phyloP scores from a whole-genome alignment of 2,113 vertebrate genomes.

The Arvicanthis niloticus region DNA sequence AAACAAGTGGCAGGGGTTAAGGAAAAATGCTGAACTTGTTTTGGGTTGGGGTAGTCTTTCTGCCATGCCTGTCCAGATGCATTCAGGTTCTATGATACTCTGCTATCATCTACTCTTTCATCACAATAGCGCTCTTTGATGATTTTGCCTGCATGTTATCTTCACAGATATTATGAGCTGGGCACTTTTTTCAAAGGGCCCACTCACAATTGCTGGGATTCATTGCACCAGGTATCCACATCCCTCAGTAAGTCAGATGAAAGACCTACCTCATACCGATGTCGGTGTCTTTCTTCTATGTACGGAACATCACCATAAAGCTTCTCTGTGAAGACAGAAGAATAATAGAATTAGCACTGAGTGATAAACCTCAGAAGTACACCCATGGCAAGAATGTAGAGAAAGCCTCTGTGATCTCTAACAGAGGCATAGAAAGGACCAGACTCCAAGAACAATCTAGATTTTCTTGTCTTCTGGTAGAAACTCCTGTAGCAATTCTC shows the following conservation, averaged over 20 bases:
- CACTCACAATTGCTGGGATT: neutral
- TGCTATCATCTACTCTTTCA: neutral
- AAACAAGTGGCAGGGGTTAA: neutral
- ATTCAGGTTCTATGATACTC: neutral
- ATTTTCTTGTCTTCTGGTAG: conserved; percentile 30
- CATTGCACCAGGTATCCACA: neutral
- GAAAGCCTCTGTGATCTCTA: neutral
- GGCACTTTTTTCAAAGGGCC: neutral
- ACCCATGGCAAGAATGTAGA: neutral
- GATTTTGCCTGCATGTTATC: neutral
- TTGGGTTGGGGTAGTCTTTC: neutral
- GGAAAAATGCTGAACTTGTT: neutral
- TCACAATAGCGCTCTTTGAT: neutral
- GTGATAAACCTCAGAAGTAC: neutral
- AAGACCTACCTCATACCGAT: conserved; percentile 88
- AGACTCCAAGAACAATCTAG: neutral
- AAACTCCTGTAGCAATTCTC: neutral
- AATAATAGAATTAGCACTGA: conserved; percentile 47
- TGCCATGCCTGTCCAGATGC: neutral
- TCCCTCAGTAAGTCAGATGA: neutral
- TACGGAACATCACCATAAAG: conserved; percentile 87
- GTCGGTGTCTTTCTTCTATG: conserved; percentile 90
- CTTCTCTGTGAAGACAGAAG: conserved; percentile 84
- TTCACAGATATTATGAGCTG: neutral
- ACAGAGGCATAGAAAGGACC: conserved; percentile 12